Conservation (phyloP, 1,140 invertebrate species). For the Drosophila sp. region DNA sequence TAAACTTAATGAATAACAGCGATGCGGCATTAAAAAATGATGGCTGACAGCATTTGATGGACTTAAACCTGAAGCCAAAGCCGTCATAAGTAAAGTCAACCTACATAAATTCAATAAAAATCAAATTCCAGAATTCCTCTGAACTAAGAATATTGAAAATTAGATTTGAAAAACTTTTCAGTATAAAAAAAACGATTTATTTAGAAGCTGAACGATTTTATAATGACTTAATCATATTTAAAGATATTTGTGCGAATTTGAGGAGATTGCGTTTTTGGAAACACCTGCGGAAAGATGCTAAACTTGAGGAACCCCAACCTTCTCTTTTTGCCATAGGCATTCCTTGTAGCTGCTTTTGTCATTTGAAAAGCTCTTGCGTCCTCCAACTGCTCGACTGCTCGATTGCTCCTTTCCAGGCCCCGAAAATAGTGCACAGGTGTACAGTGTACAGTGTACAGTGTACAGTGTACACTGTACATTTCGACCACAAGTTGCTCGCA, state of each 20-base stretch:
- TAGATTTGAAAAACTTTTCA: background rate
- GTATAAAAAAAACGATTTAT: too few species aligned
- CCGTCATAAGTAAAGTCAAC: slow-evolving; percentile 24
- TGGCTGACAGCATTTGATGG: slow-evolving; percentile 62
- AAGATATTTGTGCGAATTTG: slow-evolving; percentile 10
- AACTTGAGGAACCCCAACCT: background rate
- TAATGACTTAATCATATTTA: too few species aligned
- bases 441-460: too few species aligned
- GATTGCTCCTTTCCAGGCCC: background rate
- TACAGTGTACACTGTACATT: too few species aligned
- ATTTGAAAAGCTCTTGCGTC: background rate
- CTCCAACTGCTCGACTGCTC: too few species aligned
- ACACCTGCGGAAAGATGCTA: background rate
- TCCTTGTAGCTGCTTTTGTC: slow-evolving; percentile 20
- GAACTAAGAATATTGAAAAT: too few species aligned
- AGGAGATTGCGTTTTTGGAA: slow-evolving; percentile 8
- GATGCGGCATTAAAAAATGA: slow-evolving; percentile 41
- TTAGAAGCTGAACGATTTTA: too few species aligned
- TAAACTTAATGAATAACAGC: slow-evolving; percentile 80
- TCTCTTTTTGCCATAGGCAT: background rate
- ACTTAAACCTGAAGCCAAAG: slow-evolving; percentile 46
- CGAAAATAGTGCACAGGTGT: slow-evolving; percentile 32
- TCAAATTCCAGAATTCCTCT: background rate
- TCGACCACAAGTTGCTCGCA: slow-evolving; percentile 35
- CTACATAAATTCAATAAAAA: slow-evolving; percentile 43